Evolutionary conservation across 2,888 invertebrate species (phyloP).

Genomic region (Heterodera filipjevi): DNA sequence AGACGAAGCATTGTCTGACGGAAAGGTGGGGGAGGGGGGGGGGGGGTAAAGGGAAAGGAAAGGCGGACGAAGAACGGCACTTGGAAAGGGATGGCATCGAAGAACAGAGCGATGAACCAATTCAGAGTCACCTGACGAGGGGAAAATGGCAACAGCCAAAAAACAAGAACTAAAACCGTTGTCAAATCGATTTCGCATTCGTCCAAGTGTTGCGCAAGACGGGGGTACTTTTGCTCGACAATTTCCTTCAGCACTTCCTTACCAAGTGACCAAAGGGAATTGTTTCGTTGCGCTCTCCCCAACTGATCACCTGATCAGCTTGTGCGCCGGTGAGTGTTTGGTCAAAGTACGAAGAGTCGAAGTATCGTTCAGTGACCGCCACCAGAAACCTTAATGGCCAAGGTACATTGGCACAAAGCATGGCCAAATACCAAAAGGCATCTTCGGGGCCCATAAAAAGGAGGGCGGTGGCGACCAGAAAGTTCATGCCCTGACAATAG

Average conservation of each 20-base stretch:
- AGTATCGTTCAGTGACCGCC: conserved; percentile 70
- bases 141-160: not conserved
- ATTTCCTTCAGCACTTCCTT: conserved; percentile 68
- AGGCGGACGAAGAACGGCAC: conserved; percentile 51
- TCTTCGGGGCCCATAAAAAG: conserved; percentile 70
- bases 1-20: conserved; percentile 63
- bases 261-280: not conserved
- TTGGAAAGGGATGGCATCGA: conserved; percentile 70
- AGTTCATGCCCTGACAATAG: conserved; percentile 72
- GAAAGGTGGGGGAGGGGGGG: not conserved
- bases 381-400: conserved; percentile 65
- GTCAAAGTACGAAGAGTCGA: conserved; percentile 69
- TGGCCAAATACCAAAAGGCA: conserved; percentile 67
- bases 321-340: conserved; percentile 69
- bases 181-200: conserved; percentile 69
- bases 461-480: conserved; percentile 69
- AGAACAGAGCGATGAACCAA: conserved; percentile 71
- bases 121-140: conserved; percentile 67
- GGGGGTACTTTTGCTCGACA: conserved; percentile 68
- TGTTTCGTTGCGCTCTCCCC: not conserved
- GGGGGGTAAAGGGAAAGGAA: not conserved
- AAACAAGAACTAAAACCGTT: conserved; percentile 53
- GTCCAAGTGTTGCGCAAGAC: conserved; percentile 67
- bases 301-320: conserved; percentile 67
- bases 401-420: not conserved